These are phyloP conservation scores for Delichon dasypus DNA, from an alignment of 2,797 vertebrate species.

Conservation along the genomic window DNA sequence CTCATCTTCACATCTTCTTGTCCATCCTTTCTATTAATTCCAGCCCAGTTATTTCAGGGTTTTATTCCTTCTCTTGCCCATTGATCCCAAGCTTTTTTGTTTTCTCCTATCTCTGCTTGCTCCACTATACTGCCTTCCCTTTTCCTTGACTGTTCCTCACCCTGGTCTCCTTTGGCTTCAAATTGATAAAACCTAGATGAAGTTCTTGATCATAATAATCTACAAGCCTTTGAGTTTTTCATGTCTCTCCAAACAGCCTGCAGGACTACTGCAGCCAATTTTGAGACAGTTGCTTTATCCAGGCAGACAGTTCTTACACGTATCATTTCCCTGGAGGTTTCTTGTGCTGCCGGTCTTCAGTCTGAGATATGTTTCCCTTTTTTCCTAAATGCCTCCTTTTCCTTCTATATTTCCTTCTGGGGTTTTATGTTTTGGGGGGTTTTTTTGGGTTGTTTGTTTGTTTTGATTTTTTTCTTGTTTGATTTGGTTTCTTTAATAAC, in stretches of 20 bases:
- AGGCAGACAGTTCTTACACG: constrained; percentile 7
- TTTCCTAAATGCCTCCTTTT: background rate
- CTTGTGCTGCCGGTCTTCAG: background rate
- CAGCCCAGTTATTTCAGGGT: background rate
- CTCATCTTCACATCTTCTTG: background rate
- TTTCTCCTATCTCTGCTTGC: background rate
- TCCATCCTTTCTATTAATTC: background rate
- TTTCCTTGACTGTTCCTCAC: background rate
- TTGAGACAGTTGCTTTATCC: constrained; percentile 6
- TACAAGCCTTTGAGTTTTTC: background rate
- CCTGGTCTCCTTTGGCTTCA: background rate
- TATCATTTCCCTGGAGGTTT: constrained; percentile 1
- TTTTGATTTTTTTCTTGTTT: background rate
- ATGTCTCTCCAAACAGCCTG: background rate
- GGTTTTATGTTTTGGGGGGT: background rate
- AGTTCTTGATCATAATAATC: background rate
- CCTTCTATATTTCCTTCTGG: background rate
- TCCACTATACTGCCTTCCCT: background rate
- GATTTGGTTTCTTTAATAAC: background rate
- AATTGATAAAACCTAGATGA: background rate
- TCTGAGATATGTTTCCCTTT: background rate
- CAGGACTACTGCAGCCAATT: background rate
- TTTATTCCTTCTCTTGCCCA: background rate
- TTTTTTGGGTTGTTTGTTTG: too few relatives aligned
- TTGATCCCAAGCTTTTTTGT: background rate